Evolutionary conservation across 2,888 invertebrate species (phyloP), one percentile per base, ranked within the genome.

Genomic region (Chydorus sphaericus): DNA sequence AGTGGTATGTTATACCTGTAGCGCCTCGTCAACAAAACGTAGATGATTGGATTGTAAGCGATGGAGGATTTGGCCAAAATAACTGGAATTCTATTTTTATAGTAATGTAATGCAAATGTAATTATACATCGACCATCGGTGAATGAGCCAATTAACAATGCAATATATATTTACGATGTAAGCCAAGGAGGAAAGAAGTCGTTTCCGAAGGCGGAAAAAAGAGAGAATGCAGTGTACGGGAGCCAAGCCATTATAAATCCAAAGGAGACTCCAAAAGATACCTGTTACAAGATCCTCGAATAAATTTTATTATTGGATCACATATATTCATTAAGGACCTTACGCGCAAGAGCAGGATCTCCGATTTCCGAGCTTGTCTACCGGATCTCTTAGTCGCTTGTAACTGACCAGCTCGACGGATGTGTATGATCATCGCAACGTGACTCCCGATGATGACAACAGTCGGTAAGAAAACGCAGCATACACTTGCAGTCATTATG

Each of bases 41-140:
- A 63, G 23, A 63, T 61, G 28, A 63, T 14, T 11, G 63, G 63
- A 50, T 63, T 63, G 57, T 61, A 63, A 23, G 63, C 62, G 29
- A 62, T 62, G n/a, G 62, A 63, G 1, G 61, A 60, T 54, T 63
- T 63, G 29, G 62, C 62, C 20, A 62, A 54, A 3, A 62, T 50
- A 39, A 62, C 62, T 2, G 62, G 62, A 29, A 59, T 50, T 26
- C 44, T 44, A n/a, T n/a, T n/a, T n/a, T n/a, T n/a, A n/a, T n/a
- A n/a, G n/a, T n/a, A n/a, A n/a, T n/a, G n/a, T n/a, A n/a, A n/a
- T n/a, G n/a, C n/a, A n/a, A n/a, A n/a, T n/a, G n/a, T n/a, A n/a
- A n/a, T n/a, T n/a, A n/a, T n/a, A n/a, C n/a, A n/a, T n/a, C n/a
- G n/a, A n/a, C n/a, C n/a, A n/a, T n/a, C n/a, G n/a, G n/a, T n/a